phyloP scores from a whole-genome alignment of 1,140 invertebrate species.

The Campoletis sonorensis region DNA sequence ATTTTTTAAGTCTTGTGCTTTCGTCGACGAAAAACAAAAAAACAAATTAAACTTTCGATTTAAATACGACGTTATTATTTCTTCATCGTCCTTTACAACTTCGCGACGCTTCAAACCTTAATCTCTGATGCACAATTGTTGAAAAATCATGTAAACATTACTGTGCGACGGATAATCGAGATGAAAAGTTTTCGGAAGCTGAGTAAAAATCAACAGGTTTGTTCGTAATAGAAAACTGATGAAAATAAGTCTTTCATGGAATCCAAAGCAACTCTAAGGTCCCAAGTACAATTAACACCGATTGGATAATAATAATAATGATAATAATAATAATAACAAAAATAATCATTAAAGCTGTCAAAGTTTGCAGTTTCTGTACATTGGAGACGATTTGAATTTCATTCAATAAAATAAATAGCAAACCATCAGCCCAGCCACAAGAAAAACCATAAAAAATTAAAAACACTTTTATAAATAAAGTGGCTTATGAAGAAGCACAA shows the following conservation, averaged over 20 bases:
- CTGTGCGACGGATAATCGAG: too few species aligned
- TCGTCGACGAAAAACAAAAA: neutral
- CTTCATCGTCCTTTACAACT: too few species aligned
- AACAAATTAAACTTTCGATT: too few species aligned
- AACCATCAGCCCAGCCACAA: neutral
- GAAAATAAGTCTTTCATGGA: neutral
- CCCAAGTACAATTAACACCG: neutral
- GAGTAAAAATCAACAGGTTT: neutral
- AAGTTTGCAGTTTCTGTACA: neutral
- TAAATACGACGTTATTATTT: too few species aligned
- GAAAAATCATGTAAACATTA: too few species aligned
- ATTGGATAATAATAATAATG: neutral
- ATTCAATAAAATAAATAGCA: neutral
- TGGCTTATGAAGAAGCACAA: neutral
- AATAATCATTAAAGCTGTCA: too few species aligned
- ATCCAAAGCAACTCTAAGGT: neutral
- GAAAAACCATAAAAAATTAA: neutral
- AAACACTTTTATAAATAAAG: too few species aligned
- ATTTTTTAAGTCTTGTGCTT: neutral
- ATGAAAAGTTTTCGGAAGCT: too few species aligned
- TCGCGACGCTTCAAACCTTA: too few species aligned
- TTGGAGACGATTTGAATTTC: neutral
- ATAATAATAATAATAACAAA: too few species aligned
- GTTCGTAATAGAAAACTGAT: neutral
- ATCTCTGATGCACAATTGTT: too few species aligned